phyloP scores from a whole-genome alignment of 2,888 invertebrate genomes.

The Rhingia rostrata region DNA sequence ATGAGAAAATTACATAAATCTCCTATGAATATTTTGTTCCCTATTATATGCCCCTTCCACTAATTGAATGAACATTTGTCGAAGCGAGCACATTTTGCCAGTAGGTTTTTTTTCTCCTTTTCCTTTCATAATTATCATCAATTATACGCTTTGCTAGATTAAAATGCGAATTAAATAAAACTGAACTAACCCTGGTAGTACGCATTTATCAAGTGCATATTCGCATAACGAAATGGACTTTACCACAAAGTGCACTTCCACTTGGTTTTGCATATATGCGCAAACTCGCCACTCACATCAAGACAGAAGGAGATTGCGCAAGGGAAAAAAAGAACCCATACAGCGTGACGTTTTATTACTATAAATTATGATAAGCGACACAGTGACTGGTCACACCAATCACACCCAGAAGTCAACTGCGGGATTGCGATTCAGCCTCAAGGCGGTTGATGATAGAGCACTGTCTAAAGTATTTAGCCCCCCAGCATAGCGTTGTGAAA shows the following conservation, averaged over 20 bases:
- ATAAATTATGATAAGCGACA: constrained; percentile 72
- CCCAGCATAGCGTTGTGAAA: constrained; percentile 47
- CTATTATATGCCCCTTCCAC: constrained; percentile 4
- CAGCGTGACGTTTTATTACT: constrained; percentile 64
- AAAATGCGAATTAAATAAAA: constrained; percentile 36
- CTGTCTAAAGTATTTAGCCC: constrained; percentile 45
- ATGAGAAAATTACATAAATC: constrained; percentile 35
- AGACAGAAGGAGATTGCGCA: constrained; percentile 16
- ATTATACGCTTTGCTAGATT: constrained; percentile 56
- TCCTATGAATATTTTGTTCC: background rate
- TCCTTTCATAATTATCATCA: constrained; percentile 66
- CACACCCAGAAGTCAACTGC: constrained; percentile 31
- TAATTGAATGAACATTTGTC: constrained; percentile 25
- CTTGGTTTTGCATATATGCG: constrained; percentile 31
- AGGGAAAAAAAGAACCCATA: constrained; percentile 34
- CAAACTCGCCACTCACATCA: constrained; percentile 11
- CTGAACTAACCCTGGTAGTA: constrained; percentile 12
- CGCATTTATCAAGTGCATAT: constrained; percentile 66
- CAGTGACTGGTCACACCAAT: constrained; percentile 58
- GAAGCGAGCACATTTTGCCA: constrained; percentile 22
- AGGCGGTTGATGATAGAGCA: constrained; percentile 38
- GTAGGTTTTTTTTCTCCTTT: constrained; percentile 13
- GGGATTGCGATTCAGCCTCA: background rate
- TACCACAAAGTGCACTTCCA: constrained; percentile 50
- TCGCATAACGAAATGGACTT: constrained; percentile 60